Conservation (phyloP, 2,797 vertebrate genomes). For the Caiman crocodilus region DNA sequence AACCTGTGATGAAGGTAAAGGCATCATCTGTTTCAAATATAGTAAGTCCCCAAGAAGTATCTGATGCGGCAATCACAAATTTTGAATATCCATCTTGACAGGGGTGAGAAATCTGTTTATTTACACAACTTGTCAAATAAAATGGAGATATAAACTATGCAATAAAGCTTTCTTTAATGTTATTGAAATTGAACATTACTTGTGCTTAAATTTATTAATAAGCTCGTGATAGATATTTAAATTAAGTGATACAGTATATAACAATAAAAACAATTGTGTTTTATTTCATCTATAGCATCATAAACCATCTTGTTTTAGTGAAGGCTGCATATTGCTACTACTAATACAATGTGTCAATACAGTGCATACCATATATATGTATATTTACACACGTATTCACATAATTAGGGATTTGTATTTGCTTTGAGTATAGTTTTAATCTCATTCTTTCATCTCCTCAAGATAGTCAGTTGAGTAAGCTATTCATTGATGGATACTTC, state of each 20-base stretch:
- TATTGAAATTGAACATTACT: background rate
- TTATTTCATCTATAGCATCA: background rate
- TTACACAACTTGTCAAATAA: background rate
- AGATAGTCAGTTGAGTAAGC: background rate
- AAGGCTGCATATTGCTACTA: no score
- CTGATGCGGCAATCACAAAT: background rate
- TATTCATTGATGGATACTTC: background rate
- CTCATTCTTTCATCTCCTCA: background rate
- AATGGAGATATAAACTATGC: background rate
- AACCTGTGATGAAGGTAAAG: conserved; percentile 89
- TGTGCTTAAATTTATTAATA: background rate
- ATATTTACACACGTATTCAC: background rate
- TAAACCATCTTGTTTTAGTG: background rate
- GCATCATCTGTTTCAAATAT: background rate
- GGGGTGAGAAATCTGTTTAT: background rate
- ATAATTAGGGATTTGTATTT: background rate
- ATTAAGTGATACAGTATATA: background rate
- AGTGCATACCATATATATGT: no score
- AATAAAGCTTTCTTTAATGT: background rate
- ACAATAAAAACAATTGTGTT: background rate
- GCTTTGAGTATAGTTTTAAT: background rate
- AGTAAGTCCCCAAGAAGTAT: background rate
- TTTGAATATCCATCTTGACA: background rate
- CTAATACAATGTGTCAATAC: no score
- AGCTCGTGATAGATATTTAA: background rate